Evolutionary conservation across 2,113 vertebrate genomes (phyloP), one percentile per base, ranked within the genome.

Genomic region (Eretmochelys imbricata): DNA sequence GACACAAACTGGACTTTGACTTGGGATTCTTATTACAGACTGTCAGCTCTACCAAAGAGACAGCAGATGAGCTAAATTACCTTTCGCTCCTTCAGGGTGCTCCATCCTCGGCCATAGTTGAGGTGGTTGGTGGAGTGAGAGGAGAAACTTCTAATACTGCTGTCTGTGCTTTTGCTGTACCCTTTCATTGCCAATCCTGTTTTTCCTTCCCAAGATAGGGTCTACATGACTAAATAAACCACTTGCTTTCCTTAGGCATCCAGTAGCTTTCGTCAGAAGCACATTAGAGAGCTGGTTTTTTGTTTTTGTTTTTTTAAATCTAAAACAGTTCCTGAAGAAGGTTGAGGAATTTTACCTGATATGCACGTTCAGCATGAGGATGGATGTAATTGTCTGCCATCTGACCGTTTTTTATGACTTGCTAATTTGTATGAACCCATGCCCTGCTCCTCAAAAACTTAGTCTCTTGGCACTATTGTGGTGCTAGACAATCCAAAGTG

Each of bases 71-170:
- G 8, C 49, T 69, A 53, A 80, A 20, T 62, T 95, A 31, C 75
- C 46, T 88, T 53, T 89, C 55, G 46, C 22, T 81, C 53, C 87
- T 90, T 65, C 29, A 49, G n/a, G 14, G 7, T 89, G 27, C 31
- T 91, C 9, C 62, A 69, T n/a, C 35, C 8, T 75, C 81, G 83
- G 72, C 42, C 76, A 90, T 27, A 42, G 92, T 62, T 72, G 72
- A 35, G 84, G 14, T 50, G 88, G 8, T 35, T 89, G 17, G 79
- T 91, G 65, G 53, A 72, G 17, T 38, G 65, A 93, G 87, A 87
- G 19, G 55, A 62, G 88, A 88, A 80, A 46, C 38, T 35, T 31
- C 78, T 65, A 2, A 87, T 91, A 53, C 16, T 82, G 35, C 17
- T 87, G 5, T 7, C 25, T 19, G 12, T 57, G 53, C 42, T 86